Evolutionary conservation across 2,888 invertebrate genomes (phyloP), one percentile per base, ranked within the genome.

Genomic region (Portevinia maculata): DNA sequence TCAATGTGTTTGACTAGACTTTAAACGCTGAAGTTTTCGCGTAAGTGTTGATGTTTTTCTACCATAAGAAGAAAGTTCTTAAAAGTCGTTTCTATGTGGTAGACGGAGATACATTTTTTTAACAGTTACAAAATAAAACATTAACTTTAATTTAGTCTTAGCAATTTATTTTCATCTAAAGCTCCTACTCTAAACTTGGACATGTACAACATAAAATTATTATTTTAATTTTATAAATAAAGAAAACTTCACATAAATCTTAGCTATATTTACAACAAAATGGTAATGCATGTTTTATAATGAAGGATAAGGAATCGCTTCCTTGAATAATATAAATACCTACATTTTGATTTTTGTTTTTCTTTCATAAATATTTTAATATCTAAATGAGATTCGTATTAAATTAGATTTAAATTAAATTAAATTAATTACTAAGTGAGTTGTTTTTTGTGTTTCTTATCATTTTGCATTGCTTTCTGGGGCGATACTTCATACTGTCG

Each of bases 401-500:
- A n/a, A n/a, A n/a, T n/a, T n/a, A 76, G 32, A 53, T 15, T n/a
- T 17, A 24, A 59, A 17, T 64, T 34, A 67, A 69, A 24, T 75
- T 44, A 53, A 52, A 37, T 48, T 69, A 46, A 13, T 39, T n/a
- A n/a, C n/a, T n/a, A n/a, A n/a, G n/a, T n/a, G n/a, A n/a, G n/a
- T n/a, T n/a, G n/a, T n/a, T n/a, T n/a, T n/a, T 15, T 48, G 21
- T 15, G 1, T 34, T 50, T 24, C 1, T 28, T 24, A 34, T 17
- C 9, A 46, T 28, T 50, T 59, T 59, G 70, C 50, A 59, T 70
- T 57, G 64, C 21, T 46, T 9, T 13, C 15, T 17, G 15, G 7
- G 11, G 19, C 24, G 28, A 11, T 65, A 19, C 69, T 62, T 55
- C 15, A 32, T 44, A 57, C 8, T 17, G 15, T 1, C 30, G 7